phyloP scores from a whole-genome alignment of 37 sponge, comb jelly and placozoan species.

The Eunapius fragilis region DNA sequence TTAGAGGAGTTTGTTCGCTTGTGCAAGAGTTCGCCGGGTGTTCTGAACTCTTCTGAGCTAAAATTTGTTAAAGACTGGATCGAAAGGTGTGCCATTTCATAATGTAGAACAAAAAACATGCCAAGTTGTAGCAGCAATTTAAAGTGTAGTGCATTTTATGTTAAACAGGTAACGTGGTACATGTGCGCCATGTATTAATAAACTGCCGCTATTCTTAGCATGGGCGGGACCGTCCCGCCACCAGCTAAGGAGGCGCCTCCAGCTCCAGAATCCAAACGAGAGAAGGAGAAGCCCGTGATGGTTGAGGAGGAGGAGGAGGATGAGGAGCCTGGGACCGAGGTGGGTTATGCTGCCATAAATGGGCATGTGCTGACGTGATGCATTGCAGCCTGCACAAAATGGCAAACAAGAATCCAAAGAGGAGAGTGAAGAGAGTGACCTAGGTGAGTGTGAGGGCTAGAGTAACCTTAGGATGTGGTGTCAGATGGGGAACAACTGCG shows the following conservation, averaged over 20 bases:
- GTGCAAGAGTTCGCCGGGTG: too few relatives aligned
- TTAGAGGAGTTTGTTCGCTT: too few relatives aligned
- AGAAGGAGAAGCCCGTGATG: neutral
- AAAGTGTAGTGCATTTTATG: too few relatives aligned
- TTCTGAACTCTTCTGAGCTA: too few relatives aligned
- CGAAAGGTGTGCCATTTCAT: too few relatives aligned
- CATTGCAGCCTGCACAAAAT: neutral
- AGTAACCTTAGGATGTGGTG: too few relatives aligned
- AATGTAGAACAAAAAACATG: too few relatives aligned
- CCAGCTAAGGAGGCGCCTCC: neutral
- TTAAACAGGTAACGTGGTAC: too few relatives aligned
- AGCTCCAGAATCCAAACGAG: neutral
- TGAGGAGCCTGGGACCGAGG: neutral
- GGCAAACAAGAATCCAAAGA: neutral
- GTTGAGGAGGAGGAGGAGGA: neutral
- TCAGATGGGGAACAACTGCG: too few relatives aligned
- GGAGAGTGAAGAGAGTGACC: neutral
- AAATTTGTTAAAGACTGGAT: too few relatives aligned
- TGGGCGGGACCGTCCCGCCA: neutral
- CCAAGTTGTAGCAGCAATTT: too few relatives aligned
- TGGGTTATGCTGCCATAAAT: neutral
- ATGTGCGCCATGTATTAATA: too few relatives aligned
- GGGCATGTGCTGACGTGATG: neutral
- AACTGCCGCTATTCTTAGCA: neutral
- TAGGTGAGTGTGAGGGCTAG: neutral